Evolutionary conservation across 2,888 invertebrate genomes (phyloP).

Genomic region (Acronicta psi): DNA sequence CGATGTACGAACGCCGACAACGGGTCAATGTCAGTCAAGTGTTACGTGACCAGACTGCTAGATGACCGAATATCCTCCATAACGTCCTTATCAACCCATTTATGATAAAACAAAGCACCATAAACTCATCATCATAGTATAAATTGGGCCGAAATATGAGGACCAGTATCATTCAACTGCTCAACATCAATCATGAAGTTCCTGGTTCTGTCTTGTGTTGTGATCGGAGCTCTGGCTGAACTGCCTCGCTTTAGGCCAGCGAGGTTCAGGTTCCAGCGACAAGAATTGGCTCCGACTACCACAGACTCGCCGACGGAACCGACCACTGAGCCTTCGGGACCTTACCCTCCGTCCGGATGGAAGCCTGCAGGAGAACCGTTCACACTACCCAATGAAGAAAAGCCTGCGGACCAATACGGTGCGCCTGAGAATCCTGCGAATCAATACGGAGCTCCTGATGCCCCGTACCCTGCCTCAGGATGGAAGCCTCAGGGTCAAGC

Average conservation of each 20-base stretch:
- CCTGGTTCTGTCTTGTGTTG: constrained; percentile 69
- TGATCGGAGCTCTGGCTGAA: constrained; percentile 74
- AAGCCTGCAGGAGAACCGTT: constrained; percentile 78
- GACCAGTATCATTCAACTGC: constrained; percentile 65
- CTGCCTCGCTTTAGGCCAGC: constrained; percentile 83
- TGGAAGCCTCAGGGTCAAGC: constrained; percentile 81
- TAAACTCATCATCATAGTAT: constrained; percentile 72
- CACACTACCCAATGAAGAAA: constrained; percentile 69
- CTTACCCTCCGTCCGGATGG: constrained; percentile 81
- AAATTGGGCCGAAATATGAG: constrained; percentile 60
- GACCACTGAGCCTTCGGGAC: constrained; percentile 73
- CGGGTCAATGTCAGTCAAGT: constrained; percentile 76
- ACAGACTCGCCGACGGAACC: constrained; percentile 78
- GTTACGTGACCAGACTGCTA: constrained; percentile 70
- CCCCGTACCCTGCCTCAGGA: constrained; percentile 80
- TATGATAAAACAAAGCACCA: constrained; percentile 79
- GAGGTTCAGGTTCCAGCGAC: constrained; percentile 84
- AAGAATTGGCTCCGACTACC: constrained; percentile 81
- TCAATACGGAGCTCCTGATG: constrained; percentile 59
- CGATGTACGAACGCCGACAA: constrained; percentile 43
- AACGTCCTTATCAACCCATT: constrained; percentile 72
- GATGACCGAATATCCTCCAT: constrained; percentile 66
- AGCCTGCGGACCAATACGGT: constrained; percentile 63
- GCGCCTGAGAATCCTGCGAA: constrained; percentile 67
- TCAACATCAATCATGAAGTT: constrained; percentile 74